Evolutionary conservation across 2,888 invertebrate species (phyloP), one percentile per base, ranked within the genome.

Genomic region (Julus scandinavius): DNA sequence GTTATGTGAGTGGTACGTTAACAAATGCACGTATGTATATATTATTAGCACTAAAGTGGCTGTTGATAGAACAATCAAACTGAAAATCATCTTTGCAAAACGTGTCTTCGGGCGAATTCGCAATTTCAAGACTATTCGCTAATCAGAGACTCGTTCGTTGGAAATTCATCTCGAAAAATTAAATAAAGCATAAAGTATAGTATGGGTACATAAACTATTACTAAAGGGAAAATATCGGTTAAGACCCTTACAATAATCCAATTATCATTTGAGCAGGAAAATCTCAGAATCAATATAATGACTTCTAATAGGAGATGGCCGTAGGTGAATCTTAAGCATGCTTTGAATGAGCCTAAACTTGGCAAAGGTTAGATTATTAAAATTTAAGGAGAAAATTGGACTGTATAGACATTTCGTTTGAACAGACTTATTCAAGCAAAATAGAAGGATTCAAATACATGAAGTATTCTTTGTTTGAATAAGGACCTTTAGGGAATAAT

Each of bases 51-150:
- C 38, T 38, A 80, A 80, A 80, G 80, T 80, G 80, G 38, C 80
- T 80, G 80, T 80, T 80, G 38, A 80, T 80, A 80, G 38, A 80
- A 80, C 80, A 80, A 80, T 80, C 38, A 29, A 6, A 20, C 13
- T 72, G 72, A 72, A 72, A 72, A 72, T 72, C 20, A 72, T 72
- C 54, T 72, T 80, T 29, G 38, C 13, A 80, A 80, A 80, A 80
- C 38, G 38, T 80, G 80, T 38, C 38, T 80, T 80, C 38, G 3
- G 80, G 80, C 80, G 13, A 80, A 38, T 38, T 80, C 5, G 29
- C 38, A 9, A 80, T 80, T 29, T 38, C 38, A 38, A 13, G 29
- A 2, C 63, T 72, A 20, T n/a, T 80, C 80, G 9, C 80, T 80
- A 80, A 80, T 80, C 80, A 38, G 7, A 38, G 29, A 80, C 38